These are phyloP conservation scores for Xenopus petersii DNA, from an alignment of 2,797 vertebrate genomes.

Conservation along the genomic window DNA sequence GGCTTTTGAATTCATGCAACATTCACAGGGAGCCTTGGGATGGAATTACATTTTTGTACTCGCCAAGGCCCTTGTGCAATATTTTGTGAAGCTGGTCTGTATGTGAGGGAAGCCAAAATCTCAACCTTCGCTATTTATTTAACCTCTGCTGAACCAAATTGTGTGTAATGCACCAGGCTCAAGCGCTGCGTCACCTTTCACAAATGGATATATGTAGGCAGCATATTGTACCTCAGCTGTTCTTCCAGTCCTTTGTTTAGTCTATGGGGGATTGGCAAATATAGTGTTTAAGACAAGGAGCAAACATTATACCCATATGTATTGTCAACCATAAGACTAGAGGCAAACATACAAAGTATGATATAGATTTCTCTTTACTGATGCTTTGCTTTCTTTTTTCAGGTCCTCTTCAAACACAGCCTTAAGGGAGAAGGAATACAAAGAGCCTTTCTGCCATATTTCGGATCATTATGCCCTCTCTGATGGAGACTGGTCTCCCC, in stretches of 20 bases:
- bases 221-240: no score
- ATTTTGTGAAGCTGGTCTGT: background rate
- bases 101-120: background rate
- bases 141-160: no score
- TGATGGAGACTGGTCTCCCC: constrained; percentile 85
- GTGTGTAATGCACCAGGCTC: no score
- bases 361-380: background rate
- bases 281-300: no score
- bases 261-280: no score
- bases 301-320: no score
- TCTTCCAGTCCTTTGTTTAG: no score
- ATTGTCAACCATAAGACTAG: no score
- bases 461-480: constrained; percentile 89
- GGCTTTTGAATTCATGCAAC: background rate
- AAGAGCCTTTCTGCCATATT: constrained; percentile 68
- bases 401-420: constrained; percentile 66
- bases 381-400: background rate
- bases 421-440: constrained; percentile 62
- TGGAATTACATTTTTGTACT: background rate
- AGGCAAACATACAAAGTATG: no score
- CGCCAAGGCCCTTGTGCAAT: background rate
- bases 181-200: no score
- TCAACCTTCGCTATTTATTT: no score
- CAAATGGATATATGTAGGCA: no score
- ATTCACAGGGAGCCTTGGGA: background rate